Percentiles rank a stretch among this genome's conserved stretches.
These are phyloP conservation scores for Eutrigla gurnardus DNA, from an alignment of 2,797 vertebrate genomes.

Conservation along the genomic window DNA sequence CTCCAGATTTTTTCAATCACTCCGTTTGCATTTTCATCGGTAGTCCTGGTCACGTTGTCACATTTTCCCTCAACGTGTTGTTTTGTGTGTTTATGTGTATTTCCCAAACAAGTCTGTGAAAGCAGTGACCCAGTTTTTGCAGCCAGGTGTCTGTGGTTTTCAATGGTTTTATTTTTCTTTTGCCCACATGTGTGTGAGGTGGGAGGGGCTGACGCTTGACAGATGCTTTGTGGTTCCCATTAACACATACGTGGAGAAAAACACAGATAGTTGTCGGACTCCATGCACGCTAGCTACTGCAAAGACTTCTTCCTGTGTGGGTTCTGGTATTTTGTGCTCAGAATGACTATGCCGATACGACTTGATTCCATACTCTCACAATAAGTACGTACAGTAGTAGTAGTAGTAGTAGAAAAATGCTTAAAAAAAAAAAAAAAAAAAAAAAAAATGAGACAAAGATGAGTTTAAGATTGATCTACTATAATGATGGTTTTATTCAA, in stretches of 20 bases:
- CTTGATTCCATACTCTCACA: not conserved
- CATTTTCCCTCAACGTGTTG: slow-evolving; percentile 48
- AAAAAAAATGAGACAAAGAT: not conserved
- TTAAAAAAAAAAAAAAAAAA: too few relatives aligned
- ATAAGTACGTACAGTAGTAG: not conserved
- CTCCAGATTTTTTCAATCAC: not conserved
- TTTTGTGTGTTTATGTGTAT: slow-evolving; percentile 24
- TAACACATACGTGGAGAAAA: slow-evolving; percentile 38
- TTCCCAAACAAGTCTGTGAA: slow-evolving; percentile 42
- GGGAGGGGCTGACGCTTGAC: slow-evolving; percentile 61
- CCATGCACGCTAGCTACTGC: not conserved
- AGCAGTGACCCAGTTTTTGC: slow-evolving; percentile 69
- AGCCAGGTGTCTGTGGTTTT: slow-evolving; percentile 55
- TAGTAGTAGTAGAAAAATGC: too few relatives aligned
- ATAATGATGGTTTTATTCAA: not conserved
- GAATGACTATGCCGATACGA: not conserved
- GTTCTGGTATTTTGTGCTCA: not conserved
- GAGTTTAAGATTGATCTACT: not conserved
- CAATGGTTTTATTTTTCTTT: slow-evolving; percentile 17
- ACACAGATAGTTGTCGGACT: slow-evolving; percentile 10
- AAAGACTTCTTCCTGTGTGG: not conserved
- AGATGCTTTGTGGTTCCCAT: slow-evolving; percentile 57
- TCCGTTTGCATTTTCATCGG: slow-evolving; percentile 36
- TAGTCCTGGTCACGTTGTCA: slow-evolving; percentile 55
- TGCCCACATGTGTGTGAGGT: slow-evolving; percentile 49